Evolutionary conservation across 2,797 vertebrate species (phyloP).

Genomic region (Sebastes taczanowskii): DNA sequence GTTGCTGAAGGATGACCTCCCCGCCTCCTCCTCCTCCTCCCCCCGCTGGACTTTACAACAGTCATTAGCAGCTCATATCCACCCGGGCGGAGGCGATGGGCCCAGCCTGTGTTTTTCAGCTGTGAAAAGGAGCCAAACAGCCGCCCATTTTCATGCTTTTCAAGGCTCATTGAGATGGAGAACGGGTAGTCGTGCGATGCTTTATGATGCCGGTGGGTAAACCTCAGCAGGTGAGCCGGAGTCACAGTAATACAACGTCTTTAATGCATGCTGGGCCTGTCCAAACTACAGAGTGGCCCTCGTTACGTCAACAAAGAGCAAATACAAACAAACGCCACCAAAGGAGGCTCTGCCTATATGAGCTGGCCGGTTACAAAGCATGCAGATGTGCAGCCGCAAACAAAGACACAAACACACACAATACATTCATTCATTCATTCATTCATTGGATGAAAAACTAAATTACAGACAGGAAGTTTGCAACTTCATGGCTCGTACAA

Average conservation of each 20-base stretch:
- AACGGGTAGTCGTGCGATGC: slow-evolving; percentile 41
- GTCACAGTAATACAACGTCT: slow-evolving; percentile 55
- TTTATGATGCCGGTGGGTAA: slow-evolving; percentile 75
- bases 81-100: slow-evolving; percentile 60
- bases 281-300: slow-evolving; percentile 59
- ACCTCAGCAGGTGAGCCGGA: slow-evolving; percentile 74
- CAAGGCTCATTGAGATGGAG: slow-evolving; percentile 77
- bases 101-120: slow-evolving; percentile 68
- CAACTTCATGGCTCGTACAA: not conserved
- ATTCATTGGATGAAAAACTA: not conserved
- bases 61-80: slow-evolving; percentile 82
- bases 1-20: slow-evolving; percentile 22
- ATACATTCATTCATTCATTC: not conserved
- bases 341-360: slow-evolving; percentile 21
- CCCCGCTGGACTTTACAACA: slow-evolving; percentile 65
- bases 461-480: not conserved
- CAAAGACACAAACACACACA: slow-evolving; percentile 2
- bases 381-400: slow-evolving; percentile 4
- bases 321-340: slow-evolving; percentile 75
- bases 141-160: slow-evolving; percentile 74
- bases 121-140: slow-evolving; percentile 65
- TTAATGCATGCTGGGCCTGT: slow-evolving; percentile 73
- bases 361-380: not conserved
- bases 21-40: not conserved
- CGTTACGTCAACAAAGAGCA: slow-evolving; percentile 80